These are phyloP conservation scores for Phoxinus phoxinus DNA, from an alignment of 2,113 vertebrate species.

Conservation along the genomic window DNA sequence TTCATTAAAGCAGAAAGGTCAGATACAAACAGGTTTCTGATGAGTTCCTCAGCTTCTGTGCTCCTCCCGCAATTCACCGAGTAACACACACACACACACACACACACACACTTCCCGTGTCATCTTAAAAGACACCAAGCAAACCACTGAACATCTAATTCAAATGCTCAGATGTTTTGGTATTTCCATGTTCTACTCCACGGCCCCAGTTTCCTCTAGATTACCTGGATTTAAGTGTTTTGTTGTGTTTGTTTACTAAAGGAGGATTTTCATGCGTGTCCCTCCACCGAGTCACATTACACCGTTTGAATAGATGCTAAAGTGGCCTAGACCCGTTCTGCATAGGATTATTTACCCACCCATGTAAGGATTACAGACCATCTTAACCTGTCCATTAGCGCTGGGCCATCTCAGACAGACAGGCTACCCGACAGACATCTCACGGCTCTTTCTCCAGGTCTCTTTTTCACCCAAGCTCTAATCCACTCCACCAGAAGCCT, in stretches of 20 bases:
- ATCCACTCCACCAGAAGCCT: not conserved
- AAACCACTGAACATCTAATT: not conserved
- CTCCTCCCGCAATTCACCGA: not conserved
- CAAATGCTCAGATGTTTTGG: not conserved
- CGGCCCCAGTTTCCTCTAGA: not conserved
- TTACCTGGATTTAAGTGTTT: not conserved
- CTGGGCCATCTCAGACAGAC: constrained; percentile 19
- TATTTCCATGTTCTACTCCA: not conserved
- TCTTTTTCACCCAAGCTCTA: constrained; percentile 21
- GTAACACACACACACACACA: constrained; percentile 28
- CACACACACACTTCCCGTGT: constrained; percentile 11
- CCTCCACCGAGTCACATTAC: constrained; percentile 34
- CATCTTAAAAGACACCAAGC: constrained; percentile 1
- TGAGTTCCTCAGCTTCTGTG: constrained; percentile 15
- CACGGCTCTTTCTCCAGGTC: not conserved
- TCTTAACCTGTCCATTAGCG: constrained; percentile 21
- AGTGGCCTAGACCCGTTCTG: constrained; percentile 26
- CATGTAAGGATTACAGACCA: constrained; percentile 33
- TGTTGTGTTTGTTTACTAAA: constrained; percentile 35
- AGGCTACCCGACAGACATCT: constrained; percentile 36
- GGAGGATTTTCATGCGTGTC: constrained; percentile 26
- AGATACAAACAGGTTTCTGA: constrained; percentile 59
- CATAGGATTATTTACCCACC: constrained; percentile 45
- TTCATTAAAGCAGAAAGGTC: constrained; percentile 77
- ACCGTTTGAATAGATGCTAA: constrained; percentile 11